Evolutionary conservation across 1,140 invertebrate genomes (phyloP).

Genomic region (Littorina saxatilis): DNA sequence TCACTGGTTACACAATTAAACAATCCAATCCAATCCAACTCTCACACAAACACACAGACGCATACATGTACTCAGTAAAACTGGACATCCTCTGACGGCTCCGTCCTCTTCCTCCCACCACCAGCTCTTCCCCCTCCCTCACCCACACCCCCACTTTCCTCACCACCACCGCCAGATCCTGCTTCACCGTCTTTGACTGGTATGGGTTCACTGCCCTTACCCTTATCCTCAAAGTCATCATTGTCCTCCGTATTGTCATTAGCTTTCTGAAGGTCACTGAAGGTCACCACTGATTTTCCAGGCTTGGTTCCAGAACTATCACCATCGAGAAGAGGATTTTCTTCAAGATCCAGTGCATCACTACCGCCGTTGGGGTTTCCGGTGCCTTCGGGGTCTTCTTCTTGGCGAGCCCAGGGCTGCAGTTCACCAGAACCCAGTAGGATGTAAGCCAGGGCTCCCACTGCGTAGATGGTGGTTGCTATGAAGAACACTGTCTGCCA

Average conservation of each 20-base stretch:
- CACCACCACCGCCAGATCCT: too few species aligned
- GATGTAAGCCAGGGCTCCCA: slow-evolving; percentile 65
- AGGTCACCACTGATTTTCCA: too few species aligned
- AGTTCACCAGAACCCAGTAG: slow-evolving; percentile 67
- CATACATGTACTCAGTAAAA: too few species aligned
- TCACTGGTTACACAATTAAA: too few species aligned
- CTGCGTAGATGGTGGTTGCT: slow-evolving; percentile 60
- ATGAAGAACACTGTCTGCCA: slow-evolving; percentile 69
- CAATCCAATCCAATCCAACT: too few species aligned
- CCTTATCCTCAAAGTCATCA: too few species aligned
- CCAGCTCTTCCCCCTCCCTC: neutral
- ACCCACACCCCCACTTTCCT: neutral
- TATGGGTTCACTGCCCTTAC: too few species aligned
- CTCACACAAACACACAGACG: too few species aligned
- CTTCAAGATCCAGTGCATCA: neutral
- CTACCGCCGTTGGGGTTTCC: neutral
- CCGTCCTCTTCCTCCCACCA: neutral
- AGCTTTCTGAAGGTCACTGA: neutral
- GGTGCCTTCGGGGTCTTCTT: neutral
- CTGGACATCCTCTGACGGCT: too few species aligned
- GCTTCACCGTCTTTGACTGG: too few species aligned
- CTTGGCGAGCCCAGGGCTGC: slow-evolving; percentile 55
- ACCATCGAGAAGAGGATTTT: neutral
- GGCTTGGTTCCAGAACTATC: neutral
- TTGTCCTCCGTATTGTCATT: too few species aligned